Conservation (phyloP, 2,888 invertebrate genomes). For the Sphinx pinastri region DNA sequence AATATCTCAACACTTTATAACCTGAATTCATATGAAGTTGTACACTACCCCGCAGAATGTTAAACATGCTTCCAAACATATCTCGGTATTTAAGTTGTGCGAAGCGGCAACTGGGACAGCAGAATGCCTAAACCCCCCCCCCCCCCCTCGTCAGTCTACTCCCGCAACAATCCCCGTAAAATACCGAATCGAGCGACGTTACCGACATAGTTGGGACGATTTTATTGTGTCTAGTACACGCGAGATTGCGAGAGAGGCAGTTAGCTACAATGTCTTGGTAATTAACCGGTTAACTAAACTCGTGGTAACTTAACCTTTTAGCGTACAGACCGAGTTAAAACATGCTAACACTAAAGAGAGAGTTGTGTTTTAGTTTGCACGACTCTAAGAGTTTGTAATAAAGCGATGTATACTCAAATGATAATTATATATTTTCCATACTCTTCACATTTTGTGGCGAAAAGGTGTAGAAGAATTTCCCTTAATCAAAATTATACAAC, state of each 20-base stretch:
- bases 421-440: too few species aligned
- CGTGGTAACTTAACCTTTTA: neutral
- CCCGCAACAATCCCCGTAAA: neutral
- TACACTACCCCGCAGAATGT: neutral
- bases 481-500: neutral
- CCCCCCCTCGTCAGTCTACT: neutral
- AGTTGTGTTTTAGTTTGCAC: neutral
- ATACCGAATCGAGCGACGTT: neutral
- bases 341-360: neutral
- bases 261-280: constrained; percentile 1
- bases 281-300: neutral
- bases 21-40: neutral
- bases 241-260: neutral
- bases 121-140: neutral
- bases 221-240: neutral
- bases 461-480: too few species aligned
- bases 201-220: neutral
- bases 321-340: neutral
- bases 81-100: constrained; percentile 8
- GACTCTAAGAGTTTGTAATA: neutral
- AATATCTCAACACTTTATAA: neutral
- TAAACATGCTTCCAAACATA: neutral
- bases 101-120: neutral
- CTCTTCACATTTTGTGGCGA: too few species aligned
- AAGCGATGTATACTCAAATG: too few species aligned